Conservation (phyloP, 2,888 invertebrate genomes). For the Oasisia sp. region DNA sequence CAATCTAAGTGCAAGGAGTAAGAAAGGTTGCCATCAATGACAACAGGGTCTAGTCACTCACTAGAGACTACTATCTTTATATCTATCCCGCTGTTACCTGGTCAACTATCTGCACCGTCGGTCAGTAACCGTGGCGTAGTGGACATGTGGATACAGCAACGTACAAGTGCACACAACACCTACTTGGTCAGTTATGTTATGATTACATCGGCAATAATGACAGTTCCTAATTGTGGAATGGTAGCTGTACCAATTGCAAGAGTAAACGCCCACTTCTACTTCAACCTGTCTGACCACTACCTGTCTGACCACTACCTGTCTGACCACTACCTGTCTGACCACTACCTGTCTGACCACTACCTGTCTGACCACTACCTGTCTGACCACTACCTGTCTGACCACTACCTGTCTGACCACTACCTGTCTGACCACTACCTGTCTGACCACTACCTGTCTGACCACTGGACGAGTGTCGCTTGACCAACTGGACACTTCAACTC, state of each 20-base stretch:
- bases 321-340: too few relatives aligned
- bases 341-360: too few relatives aligned
- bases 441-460: too few relatives aligned
- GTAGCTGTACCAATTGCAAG: neutral
- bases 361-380: too few relatives aligned
- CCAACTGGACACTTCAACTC: too few relatives aligned
- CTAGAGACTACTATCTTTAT: neutral
- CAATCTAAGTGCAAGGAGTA: conserved; percentile 6
- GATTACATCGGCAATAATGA: neutral
- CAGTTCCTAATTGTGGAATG: neutral
- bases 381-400: too few relatives aligned
- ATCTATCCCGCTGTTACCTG: neutral
- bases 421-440: too few relatives aligned
- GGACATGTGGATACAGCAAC: neutral
- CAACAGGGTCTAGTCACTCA: neutral
- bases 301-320: too few relatives aligned
- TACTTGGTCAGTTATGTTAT: neutral
- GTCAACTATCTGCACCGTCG: neutral
- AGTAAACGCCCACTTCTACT: neutral
- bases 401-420: too few relatives aligned
- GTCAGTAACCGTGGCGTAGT: neutral
- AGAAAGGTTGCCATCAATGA: neutral
- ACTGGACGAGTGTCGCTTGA: too few relatives aligned
- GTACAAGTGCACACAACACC: neutral
- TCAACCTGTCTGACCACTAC: too few relatives aligned